These are phyloP conservation scores for Gasterosteus aculeatus DNA, from an alignment of 2,113 vertebrate genomes.

Conservation along the genomic window DNA sequence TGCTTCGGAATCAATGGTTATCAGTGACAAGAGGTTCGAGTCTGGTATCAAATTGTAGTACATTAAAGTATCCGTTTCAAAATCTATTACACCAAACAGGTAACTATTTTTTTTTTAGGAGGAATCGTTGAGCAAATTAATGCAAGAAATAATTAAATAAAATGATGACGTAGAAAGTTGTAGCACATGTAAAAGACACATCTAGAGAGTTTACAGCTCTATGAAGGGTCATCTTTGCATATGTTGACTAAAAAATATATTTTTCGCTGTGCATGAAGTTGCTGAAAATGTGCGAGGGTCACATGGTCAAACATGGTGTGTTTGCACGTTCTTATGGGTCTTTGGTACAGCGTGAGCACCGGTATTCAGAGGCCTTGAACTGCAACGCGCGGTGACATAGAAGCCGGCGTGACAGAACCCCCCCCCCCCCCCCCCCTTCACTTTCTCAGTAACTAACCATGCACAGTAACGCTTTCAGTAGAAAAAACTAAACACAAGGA, in stretches of 20 bases:
- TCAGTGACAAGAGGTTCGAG: conserved; percentile 29
- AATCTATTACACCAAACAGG: conserved; percentile 35
- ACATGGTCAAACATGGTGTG: conserved; percentile 42
- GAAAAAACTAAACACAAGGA: conserved; percentile 44
- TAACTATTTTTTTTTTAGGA: conserved; percentile 1
- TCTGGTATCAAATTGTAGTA: conserved; percentile 56
- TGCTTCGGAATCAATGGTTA: conserved; percentile 28
- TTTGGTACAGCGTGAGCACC: conserved; percentile 79
- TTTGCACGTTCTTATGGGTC: conserved; percentile 59
- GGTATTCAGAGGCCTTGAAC: conserved; percentile 49
- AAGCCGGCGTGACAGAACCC: conserved; percentile 45
- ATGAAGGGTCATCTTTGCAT: conserved; percentile 68
- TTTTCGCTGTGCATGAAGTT: conserved; percentile 36
- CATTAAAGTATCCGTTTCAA: conserved; percentile 18
- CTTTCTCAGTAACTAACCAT: conserved; percentile 58
- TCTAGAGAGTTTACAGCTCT: conserved; percentile 51
- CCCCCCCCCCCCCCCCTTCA: conserved; percentile 5
- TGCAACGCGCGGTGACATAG: conserved; percentile 33
- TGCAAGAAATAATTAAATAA: conserved; percentile 12
- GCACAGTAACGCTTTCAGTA: conserved; percentile 42
- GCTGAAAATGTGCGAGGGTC: conserved; percentile 2
- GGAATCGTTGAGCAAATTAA: background rate
- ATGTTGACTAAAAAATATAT: conserved; percentile 60
- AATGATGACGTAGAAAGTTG: conserved; percentile 25
- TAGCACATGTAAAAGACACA: conserved; percentile 59